A percentile compares a stretch with the other conserved stretches of the same genome.
phyloP scores from a whole-genome alignment of 2,113 vertebrate genomes.

The Pitta sordida region DNA sequence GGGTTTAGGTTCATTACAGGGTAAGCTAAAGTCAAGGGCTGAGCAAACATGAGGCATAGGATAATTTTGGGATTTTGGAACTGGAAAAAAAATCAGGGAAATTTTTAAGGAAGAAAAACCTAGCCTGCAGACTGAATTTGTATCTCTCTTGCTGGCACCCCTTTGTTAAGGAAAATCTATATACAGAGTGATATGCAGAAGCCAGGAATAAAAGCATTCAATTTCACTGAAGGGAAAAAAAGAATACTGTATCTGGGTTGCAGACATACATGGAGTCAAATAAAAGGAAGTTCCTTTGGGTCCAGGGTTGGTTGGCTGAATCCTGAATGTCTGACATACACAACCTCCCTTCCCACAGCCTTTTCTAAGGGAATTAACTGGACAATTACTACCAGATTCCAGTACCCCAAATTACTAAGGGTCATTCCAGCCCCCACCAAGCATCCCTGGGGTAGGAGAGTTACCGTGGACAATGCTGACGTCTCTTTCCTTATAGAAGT shows the following conservation, averaged over 20 bases:
- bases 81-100: background rate
- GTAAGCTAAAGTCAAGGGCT: background rate
- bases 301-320: background rate
- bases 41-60: background rate
- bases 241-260: background rate
- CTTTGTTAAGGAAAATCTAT: background rate
- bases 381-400: background rate
- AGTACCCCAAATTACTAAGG: background rate
- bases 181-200: background rate
- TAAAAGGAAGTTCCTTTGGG: background rate
- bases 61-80: background rate
- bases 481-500: slow-evolving; percentile 93
- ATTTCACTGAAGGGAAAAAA: background rate
- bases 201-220: background rate
- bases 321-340: background rate
- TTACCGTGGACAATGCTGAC: slow-evolving; percentile 93
- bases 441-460: background rate
- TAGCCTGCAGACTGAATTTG: background rate
- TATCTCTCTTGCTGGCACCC: background rate
- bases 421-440: background rate
- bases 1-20: background rate
- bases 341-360: background rate
- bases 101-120: background rate
- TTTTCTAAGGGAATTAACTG: background rate
- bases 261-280: background rate